Conservation (phyloP, 1,140 invertebrate genomes). For the Lordiphosa stackelbergi region DNA sequence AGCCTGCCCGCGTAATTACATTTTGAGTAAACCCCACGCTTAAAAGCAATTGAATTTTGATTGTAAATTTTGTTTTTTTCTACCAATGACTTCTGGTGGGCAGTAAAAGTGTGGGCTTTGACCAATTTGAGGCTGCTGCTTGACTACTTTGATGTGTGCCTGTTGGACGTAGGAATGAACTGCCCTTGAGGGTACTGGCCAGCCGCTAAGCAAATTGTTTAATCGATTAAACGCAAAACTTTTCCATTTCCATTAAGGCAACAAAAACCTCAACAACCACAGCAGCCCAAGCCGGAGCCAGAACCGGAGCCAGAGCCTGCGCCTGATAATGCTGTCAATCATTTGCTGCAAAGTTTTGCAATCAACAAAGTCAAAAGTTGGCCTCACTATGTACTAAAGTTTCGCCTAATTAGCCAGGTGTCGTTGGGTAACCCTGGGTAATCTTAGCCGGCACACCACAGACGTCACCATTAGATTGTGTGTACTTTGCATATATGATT, state of each 20-base stretch:
- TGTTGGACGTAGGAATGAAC: slow-evolving; percentile 1
- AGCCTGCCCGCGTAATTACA: too few relatives aligned
- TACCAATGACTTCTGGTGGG: too few relatives aligned
- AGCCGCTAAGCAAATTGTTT: slow-evolving; percentile 48
- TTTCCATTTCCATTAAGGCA: slow-evolving; percentile 25
- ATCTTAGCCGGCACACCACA: slow-evolving; percentile 14
- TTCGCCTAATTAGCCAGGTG: slow-evolving; percentile 62
- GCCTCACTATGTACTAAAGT: slow-evolving; percentile 14
- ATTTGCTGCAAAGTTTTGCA: slow-evolving; percentile 59
- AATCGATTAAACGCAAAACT: slow-evolving; percentile 69
- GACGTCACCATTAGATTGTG: slow-evolving; percentile 23
- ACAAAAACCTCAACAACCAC: slow-evolving; percentile 23
- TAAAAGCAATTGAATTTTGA: too few relatives aligned
- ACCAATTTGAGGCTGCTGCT: too few relatives aligned
- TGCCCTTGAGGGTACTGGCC: not conserved
- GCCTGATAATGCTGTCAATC: slow-evolving; percentile 60
- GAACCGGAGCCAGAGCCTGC: slow-evolving; percentile 23
- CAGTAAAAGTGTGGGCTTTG: too few relatives aligned
- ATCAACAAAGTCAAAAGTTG: slow-evolving; percentile 70
- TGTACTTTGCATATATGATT: slow-evolving; percentile 35
- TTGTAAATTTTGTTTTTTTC: too few relatives aligned
- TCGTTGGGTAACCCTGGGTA: slow-evolving; percentile 1
- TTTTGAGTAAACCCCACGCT: too few relatives aligned
- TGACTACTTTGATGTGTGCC: slow-evolving; percentile 59
- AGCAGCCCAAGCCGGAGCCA: slow-evolving; percentile 39